phyloP scores from a whole-genome alignment of 35 echinoderm and acorn worm species.

The Apostichopus parvimensis region DNA sequence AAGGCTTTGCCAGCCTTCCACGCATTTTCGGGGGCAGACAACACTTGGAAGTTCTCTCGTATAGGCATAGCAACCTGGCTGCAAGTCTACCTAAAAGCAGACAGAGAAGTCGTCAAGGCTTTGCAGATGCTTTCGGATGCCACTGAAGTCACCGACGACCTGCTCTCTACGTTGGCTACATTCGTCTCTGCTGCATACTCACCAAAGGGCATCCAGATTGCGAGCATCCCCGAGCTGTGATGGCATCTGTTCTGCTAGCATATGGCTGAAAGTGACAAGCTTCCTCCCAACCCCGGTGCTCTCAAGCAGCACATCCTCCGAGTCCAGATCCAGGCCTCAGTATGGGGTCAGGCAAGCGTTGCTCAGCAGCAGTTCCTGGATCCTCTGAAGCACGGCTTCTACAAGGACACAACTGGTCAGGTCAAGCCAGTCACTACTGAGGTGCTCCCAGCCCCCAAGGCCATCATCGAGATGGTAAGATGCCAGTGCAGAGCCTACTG shows the following conservation, averaged over 20 bases:
- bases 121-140: background rate
- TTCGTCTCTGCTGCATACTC: constrained; percentile 16
- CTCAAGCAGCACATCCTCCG: background rate
- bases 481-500: background rate
- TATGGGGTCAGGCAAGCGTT: background rate
- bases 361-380: background rate
- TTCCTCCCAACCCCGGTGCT: background rate
- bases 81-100: background rate
- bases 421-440: background rate
- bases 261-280: constrained; percentile 25
- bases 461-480: constrained; percentile 11
- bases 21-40: constrained; percentile 44
- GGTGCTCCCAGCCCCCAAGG: constrained; percentile 24
- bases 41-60: background rate
- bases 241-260: constrained; percentile 47
- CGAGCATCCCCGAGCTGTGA: background rate
- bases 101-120: background rate
- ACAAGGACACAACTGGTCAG: background rate
- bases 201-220: background rate
- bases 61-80: background rate
- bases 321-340: background rate
- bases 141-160: constrained; percentile 7
- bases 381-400: background rate
- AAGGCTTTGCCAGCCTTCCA: background rate
- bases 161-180: constrained; percentile 18